Base-by-base conservation (phyloP, 2,797 vertebrate species). In the Cichlasoma orientale region DNA sequence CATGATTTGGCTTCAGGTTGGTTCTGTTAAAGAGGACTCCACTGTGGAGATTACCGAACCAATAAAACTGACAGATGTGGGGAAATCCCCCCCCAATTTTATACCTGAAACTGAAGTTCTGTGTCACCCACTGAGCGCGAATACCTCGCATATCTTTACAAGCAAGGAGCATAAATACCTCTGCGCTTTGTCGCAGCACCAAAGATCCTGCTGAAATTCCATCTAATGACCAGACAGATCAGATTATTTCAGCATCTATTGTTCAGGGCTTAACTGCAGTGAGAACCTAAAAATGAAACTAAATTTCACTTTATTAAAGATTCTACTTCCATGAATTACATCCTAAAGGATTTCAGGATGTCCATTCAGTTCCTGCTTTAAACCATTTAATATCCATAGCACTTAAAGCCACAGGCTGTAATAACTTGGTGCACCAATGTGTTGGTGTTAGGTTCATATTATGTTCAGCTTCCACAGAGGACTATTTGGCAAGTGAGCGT, bases 21-120 rank as follows among this genome's bases (percentile, higher is more conserved):
- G 25, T 89, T 85, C 21, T 50, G 56, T n/a, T 78, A 79, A 91
- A 90, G 82, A 90, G 85, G 88, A 85, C 92, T 89, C 56, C 38
- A 47, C 27, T 14, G 44, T 66, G 71, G 73, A 91, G 86, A 87
- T 90, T 84, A 92, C 72, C 36, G 8, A 86, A 72, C 70, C 56
- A 47, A 61, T 70, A 54, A 88, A 89, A 78, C 54, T 74, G 72
- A 44, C 36, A 80, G 41, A 71, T 8, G 41, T 27, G 56, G 33
- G 70, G 55, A 75, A 73, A 66, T 55, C 10, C 31, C 8, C 33
- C 33, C 9, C 33, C 3, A 18, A 54, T 84, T 77, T 61, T 56
- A 21, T 12, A 31, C 54, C 69, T 72, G 74, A 61, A 50, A 27
- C 6, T 16, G 27, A 56, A 50, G 16, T 29, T 74, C 50, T 11